A percentile compares a stretch with the other conserved stretches of the same genome.
These are phyloP conservation scores for Mythimna vitellina DNA, from an alignment of 2,888 invertebrate genomes.

Conservation along the genomic window DNA sequence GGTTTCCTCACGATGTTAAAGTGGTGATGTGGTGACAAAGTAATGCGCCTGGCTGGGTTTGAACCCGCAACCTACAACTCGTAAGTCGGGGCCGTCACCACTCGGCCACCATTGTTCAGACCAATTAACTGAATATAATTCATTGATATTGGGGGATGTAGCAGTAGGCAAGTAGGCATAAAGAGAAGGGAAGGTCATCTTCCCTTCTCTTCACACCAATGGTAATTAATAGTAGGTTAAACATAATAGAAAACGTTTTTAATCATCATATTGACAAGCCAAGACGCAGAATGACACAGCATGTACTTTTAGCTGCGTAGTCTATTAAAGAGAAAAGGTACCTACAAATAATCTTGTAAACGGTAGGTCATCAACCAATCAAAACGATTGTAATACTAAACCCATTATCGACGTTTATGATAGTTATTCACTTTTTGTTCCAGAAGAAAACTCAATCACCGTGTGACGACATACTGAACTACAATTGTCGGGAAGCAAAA, in stretches of 20 bases:
- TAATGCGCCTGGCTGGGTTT: too few species aligned
- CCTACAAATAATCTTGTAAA: slow-evolving; percentile 5
- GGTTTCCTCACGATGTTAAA: too few species aligned
- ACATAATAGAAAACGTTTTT: not conserved
- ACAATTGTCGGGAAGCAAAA: slow-evolving; percentile 19
- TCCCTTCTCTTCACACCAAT: too few species aligned
- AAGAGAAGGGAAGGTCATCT: not conserved
- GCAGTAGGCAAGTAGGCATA: too few species aligned
- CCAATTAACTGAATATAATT: not conserved
- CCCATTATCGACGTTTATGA: slow-evolving; percentile 26
- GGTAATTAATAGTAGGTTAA: not conserved
- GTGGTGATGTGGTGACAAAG: too few species aligned
- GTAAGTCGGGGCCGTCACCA: too few species aligned
- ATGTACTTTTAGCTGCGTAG: slow-evolving; percentile 5
- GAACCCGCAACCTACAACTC: too few species aligned
- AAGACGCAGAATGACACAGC: slow-evolving; percentile 33
- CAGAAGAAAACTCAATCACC: slow-evolving; percentile 25
- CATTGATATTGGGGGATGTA: not conserved
- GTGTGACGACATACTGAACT: slow-evolving; percentile 39
- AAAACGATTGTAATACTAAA: slow-evolving; percentile 26
- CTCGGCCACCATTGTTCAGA: too few species aligned
- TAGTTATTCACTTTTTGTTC: slow-evolving; percentile 24
- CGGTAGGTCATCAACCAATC: slow-evolving; percentile 45
- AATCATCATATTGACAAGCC: slow-evolving; percentile 2
- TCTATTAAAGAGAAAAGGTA: slow-evolving; percentile 44